Percentiles rank a stretch among this genome's conserved stretches.
Evolutionary conservation across 2,113 vertebrate species (phyloP).

Genomic region (Hylia prasina): DNA sequence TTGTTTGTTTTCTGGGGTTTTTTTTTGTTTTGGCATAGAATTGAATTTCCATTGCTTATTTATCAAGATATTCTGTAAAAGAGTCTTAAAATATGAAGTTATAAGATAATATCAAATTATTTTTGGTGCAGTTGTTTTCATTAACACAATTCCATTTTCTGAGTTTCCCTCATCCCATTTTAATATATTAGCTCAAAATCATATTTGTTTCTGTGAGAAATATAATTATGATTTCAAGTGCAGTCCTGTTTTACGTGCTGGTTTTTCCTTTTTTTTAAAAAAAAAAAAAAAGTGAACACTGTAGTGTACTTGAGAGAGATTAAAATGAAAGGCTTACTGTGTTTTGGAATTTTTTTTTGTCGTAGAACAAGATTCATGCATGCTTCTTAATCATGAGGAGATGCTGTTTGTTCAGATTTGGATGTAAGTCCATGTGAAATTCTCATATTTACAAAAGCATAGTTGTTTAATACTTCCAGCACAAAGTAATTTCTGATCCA

Average conservation of each 20-base stretch:
- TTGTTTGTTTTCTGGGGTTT: neutral
- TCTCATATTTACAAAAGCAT: neutral
- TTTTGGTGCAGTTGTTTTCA: neutral
- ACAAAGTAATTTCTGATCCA: neutral
- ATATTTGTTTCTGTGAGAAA: neutral
- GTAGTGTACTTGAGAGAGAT: neutral
- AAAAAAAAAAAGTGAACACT: neutral
- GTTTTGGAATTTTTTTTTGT: neutral
- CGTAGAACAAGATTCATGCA: neutral
- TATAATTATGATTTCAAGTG: neutral
- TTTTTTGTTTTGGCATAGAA: neutral
- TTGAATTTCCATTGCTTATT: neutral
- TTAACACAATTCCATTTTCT: neutral
- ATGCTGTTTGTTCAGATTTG: neutral
- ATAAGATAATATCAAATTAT: neutral
- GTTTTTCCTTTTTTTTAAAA: fast-evolving
- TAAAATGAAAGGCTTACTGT: neutral
- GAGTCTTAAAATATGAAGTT: neutral
- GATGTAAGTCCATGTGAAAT: neutral
- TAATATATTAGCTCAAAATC: neutral
- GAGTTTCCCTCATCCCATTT: neutral
- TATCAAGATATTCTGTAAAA: neutral
- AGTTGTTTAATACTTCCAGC: neutral
- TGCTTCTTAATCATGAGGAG: neutral
- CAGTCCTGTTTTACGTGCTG: neutral